Base-by-base conservation (phyloP, 2,113 vertebrate genomes). In the Columba janthina region DNA sequence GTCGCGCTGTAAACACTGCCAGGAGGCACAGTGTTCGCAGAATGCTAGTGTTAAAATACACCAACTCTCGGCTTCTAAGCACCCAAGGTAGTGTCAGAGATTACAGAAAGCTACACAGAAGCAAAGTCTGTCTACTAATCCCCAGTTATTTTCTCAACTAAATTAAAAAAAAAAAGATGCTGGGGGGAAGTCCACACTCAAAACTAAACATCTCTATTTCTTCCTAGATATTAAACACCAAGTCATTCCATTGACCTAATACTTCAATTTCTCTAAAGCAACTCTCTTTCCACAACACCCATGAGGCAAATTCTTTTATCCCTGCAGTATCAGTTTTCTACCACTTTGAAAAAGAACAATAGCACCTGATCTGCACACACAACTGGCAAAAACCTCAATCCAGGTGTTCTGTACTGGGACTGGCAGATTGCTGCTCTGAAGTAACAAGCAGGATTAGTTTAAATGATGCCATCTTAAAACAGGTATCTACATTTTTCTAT, bases 31-130 rank as follows among this genome's bases (percentile, higher is more conserved):
- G 64, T 44, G 58, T 16, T 3, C 14, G 1, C 62, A 1, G 72
- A 16, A 9, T 0, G 16, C 19, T 7, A 0, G 6, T 0, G 1
- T 1, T 9, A 2, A 34, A 76, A 53, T 2, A 3, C 19, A 4
- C 15, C 19, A 4, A 5, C 12, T 38, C 13, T 1, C 10, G 28
- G 40, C 38, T 86, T 13, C 18, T 10, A 12, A 25, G 46, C 9
- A 5, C 9, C 4, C 36, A 4, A 2, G 17, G 38, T 1, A 25
- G 29, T 71, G 40, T 8, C 65, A 29, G 77, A 50, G 61, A 21
- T 50, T 25, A n/a, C 32, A 12, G n/a, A 48, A 70, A 34, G 29
- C 18, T 32, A 32, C 17, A 10, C 11, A 20, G n/a, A 48, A 75
- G 57, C 20, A 57, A 24, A 67, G 11, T 6, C 15, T 14, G 5